A percentile compares a stretch with the other conserved stretches of the same genome.
phyloP scores from a whole-genome alignment of 2,888 invertebrate genomes.

The Sepioteuthis lessoniana region DNA sequence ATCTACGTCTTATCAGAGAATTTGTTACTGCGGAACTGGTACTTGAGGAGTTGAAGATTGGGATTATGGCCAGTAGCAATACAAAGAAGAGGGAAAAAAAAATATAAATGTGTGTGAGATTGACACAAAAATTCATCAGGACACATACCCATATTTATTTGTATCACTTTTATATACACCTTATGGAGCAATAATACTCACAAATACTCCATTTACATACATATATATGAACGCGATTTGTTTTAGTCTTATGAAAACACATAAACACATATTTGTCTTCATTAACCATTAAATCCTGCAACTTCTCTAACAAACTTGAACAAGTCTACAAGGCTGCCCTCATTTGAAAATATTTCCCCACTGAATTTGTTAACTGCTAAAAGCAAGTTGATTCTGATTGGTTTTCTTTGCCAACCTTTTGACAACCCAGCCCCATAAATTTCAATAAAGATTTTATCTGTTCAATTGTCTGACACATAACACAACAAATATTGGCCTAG shows the following conservation, averaged over 20 bases:
- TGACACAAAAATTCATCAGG: no score
- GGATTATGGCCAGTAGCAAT: no score
- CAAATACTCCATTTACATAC: not conserved
- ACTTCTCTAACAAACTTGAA: not conserved
- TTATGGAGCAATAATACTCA: not conserved
- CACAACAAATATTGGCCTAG: not conserved
- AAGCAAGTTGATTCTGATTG: not conserved
- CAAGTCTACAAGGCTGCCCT: not conserved
- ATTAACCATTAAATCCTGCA: not conserved
- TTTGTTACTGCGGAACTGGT: no score
- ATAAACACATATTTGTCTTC: not conserved
- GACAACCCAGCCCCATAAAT: not conserved
- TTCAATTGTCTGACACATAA: not conserved
- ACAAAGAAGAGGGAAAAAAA: no score
- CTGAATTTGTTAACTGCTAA: not conserved
- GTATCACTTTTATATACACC: no score
- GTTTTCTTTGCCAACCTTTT: not conserved
- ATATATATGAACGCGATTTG: not conserved
- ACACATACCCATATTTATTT: no score
- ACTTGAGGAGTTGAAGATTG: no score
- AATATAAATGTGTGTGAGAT: no score
- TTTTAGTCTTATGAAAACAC: not conserved
- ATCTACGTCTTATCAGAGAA: no score
- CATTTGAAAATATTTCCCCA: not conserved
- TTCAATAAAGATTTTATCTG: not conserved